Percentiles rank a stretch among this genome's conserved stretches.
Conservation (phyloP, 2,113 vertebrate species). For the Sebastes fasciatus region DNA sequence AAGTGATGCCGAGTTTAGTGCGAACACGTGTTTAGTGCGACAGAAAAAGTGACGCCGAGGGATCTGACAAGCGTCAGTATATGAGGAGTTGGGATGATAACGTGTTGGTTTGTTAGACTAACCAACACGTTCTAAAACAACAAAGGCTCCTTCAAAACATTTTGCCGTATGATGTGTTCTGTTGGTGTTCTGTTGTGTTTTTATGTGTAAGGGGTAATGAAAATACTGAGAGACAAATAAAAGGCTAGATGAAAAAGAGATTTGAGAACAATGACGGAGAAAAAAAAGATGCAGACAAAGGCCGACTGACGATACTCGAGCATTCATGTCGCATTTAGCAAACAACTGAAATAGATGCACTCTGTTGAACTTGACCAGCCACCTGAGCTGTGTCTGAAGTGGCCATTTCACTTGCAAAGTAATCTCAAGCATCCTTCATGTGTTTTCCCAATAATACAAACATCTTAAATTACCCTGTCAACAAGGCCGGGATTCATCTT, state of each 20-base stretch:
- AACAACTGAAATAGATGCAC: background rate
- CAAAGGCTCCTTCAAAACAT: too few relatives aligned
- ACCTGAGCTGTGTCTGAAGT: conserved; percentile 3
- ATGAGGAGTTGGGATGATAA: too few relatives aligned
- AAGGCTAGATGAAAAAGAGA: background rate
- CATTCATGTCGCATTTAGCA: background rate
- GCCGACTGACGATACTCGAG: background rate
- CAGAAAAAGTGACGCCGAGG: too few relatives aligned
- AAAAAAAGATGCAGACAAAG: background rate
- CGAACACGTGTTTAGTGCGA: too few relatives aligned
- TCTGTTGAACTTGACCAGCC: background rate
- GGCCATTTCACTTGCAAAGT: conserved; percentile 22
- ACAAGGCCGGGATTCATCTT: background rate
- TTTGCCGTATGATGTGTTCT: too few relatives aligned
- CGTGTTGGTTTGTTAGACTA: too few relatives aligned
- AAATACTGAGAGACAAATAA: background rate
- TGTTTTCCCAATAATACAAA: background rate
- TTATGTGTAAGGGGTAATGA: background rate
- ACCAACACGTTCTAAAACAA: too few relatives aligned
- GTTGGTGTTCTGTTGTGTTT: too few relatives aligned
- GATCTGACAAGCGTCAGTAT: too few relatives aligned
- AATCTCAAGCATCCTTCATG: background rate
- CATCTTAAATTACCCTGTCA: background rate
- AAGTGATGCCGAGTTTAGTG: too few relatives aligned
- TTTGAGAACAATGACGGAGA: background rate